Conservation (phyloP, 2,797 vertebrate genomes). For the Dromococcyx pavoninus region DNA sequence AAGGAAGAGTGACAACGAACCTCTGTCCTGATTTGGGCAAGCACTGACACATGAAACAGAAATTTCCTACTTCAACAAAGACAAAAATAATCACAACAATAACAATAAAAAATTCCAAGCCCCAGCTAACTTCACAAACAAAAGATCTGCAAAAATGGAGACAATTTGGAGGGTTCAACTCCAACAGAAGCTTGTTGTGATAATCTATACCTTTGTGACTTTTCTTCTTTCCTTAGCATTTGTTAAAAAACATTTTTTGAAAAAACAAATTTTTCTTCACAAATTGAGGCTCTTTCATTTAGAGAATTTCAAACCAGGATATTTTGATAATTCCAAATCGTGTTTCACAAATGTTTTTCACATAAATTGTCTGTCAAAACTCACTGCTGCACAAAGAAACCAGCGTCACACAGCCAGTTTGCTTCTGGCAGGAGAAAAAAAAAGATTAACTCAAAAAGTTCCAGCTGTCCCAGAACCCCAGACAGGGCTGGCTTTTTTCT, state of each 20-base stretch:
- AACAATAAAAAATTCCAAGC: background rate
- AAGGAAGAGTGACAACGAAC: background rate
- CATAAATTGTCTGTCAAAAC: background rate
- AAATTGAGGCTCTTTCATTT: background rate
- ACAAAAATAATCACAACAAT: background rate
- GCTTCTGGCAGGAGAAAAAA: background rate
- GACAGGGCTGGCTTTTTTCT: background rate
- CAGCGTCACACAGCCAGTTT: background rate
- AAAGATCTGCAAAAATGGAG: background rate
- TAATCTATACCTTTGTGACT: background rate
- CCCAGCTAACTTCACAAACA: background rate
- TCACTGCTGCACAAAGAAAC: background rate
- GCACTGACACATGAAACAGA: background rate
- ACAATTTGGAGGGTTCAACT: background rate
- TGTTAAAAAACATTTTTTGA: fast-evolving
- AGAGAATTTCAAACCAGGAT: background rate
- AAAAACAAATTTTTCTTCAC: background rate
- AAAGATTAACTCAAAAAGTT: slow-evolving; percentile 28
- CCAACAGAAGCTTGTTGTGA: background rate
- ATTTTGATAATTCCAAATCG: background rate
- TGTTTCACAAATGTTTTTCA: background rate
- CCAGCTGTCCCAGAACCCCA: slow-evolving; percentile 38
- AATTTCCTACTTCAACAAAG: background rate
- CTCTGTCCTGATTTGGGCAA: background rate
- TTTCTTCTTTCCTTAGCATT: background rate